Conservation (phyloP, 2,797 vertebrate species). For the Eospalax fontanierii region DNA sequence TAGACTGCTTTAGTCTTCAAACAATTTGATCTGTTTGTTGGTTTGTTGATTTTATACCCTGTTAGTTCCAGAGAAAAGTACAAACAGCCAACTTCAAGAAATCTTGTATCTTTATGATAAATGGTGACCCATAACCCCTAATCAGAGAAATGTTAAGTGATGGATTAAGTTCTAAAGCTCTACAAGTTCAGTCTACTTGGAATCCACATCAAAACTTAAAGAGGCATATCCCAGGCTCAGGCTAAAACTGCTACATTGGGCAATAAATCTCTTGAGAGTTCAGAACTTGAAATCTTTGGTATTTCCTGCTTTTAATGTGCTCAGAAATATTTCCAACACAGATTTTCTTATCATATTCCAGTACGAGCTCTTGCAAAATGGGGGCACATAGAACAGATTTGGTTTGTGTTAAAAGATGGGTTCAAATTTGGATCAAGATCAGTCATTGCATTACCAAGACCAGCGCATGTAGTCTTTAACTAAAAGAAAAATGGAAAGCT, state of each 20-base stretch:
- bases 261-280: slow-evolving; percentile 83
- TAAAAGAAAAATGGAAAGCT: slow-evolving; percentile 38
- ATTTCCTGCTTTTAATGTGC: slow-evolving; percentile 86
- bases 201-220: slow-evolving; percentile 75
- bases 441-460: slow-evolving; percentile 8
- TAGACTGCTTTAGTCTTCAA: neutral
- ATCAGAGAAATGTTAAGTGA: slow-evolving; percentile 81
- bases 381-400: slow-evolving; percentile 44
- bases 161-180: slow-evolving; percentile 80
- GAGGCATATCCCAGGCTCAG: slow-evolving; percentile 66
- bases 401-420: slow-evolving; percentile 54
- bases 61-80: slow-evolving; percentile 62
- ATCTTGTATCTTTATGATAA: slow-evolving; percentile 81
- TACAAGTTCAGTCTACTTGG: slow-evolving; percentile 75
- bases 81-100: slow-evolving; percentile 55
- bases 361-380: slow-evolving; percentile 67
- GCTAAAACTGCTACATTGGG: slow-evolving; percentile 81
- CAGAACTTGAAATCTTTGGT: slow-evolving; percentile 81
- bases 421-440: slow-evolving; percentile 56
- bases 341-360: slow-evolving; percentile 82
- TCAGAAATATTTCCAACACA: slow-evolving; percentile 79
- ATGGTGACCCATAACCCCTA: slow-evolving; percentile 73
- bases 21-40: slow-evolving; percentile 61
- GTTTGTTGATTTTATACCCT: slow-evolving; percentile 54
- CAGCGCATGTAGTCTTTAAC: neutral